Base-by-base conservation (phyloP, 2,888 invertebrate genomes). In the Dorcus hopei region DNA sequence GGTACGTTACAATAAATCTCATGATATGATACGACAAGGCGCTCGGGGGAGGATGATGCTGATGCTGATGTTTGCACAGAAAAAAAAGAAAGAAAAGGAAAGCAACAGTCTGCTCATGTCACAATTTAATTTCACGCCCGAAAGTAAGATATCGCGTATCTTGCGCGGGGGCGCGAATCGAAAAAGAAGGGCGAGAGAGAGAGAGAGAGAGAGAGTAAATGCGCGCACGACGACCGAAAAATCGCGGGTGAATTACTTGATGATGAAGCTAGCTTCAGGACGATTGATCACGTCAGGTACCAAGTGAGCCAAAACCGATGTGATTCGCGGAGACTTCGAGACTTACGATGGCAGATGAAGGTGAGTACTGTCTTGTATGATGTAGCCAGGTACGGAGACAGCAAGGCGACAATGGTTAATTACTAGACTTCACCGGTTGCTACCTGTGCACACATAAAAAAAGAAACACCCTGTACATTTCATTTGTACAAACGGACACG, bases 321-420 rank as follows among this genome's bases (percentile, higher is more conserved):
- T 49, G 41, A 23, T 23, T 55, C 14, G 39, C 41, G 41, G 49
- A 49, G 19, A 47, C 23, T 47, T 41, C 54, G 23, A 49, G 49
- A 47, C 26, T 33, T 33, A 33, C 45, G 14, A 45, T 23, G 19
- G 45, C 14, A 23, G 19, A 19, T 19, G 45, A 45, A 16, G 23
- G 23, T 45, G 45, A 53, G 58, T 58, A 58, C 53, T 53, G 53
- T 53, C 53, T 53, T 49, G 58, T 52, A 58, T 67, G 71, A 70
- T 68, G 67, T 57, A 65, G 70, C 70, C 76, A 76, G 76, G 74
- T 77, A 77, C 77, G 74, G 73, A 70, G 73, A 77, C 76, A 76
- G 76, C 74, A 78, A 78, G 78, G 78, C 78, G 77, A 77, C 77
- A 77, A 76, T 77, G 78, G 77, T 74, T 78, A 77, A 67, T 74